Conservation (phyloP, 2,113 vertebrate genomes). For the Shinisaurus crocodilurus region DNA sequence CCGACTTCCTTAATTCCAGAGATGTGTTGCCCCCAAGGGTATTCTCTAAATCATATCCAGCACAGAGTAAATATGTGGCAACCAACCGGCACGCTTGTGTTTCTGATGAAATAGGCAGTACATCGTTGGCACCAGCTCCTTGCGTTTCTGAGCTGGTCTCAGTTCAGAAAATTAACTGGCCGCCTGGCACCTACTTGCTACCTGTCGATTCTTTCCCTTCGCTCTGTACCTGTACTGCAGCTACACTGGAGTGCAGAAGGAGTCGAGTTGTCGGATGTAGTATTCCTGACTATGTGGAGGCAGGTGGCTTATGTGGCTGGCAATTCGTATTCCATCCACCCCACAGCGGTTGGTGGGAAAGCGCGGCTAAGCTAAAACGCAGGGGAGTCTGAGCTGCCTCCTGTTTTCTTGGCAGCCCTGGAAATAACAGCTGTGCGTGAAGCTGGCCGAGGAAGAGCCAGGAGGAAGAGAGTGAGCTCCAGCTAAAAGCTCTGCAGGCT, state of each 20-base stretch:
- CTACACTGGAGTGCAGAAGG: background rate
- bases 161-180: background rate
- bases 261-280: background rate
- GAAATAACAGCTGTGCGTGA: background rate
- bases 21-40: conserved; percentile 32
- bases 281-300: background rate
- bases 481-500: background rate
- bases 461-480: background rate
- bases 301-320: background rate
- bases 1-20: conserved; percentile 60
- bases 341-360: background rate
- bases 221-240: background rate
- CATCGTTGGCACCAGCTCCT: background rate
- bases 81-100: background rate
- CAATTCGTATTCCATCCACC: background rate
- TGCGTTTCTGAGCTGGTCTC: background rate
- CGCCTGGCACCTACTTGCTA: background rate
- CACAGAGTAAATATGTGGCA: background rate
- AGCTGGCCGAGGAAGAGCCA: background rate
- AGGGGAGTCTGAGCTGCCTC: background rate
- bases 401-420: background rate
- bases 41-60: conserved; percentile 10
- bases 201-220: background rate
- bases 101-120: background rate
- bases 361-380: background rate